Evolutionary conservation across 2,113 vertebrate genomes (phyloP).

Genomic region (Pachyramphus minor): DNA sequence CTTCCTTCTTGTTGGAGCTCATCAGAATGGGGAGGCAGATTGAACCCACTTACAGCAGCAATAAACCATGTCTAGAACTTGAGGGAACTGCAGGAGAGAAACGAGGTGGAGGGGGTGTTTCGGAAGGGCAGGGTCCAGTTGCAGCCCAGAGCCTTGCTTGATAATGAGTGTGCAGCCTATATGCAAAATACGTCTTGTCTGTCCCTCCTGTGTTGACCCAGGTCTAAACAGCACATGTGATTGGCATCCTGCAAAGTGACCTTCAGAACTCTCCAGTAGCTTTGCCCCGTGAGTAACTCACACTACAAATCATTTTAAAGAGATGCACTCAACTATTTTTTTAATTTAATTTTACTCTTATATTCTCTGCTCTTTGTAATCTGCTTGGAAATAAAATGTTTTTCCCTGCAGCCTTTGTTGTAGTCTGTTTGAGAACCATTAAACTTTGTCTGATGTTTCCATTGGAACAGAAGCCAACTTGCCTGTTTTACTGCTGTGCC

Average conservation of each 20-base stretch:
- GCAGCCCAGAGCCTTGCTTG: constrained; percentile 58
- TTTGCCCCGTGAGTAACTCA: constrained; percentile 66
- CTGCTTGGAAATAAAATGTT: constrained; percentile 71
- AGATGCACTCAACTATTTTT: constrained; percentile 71
- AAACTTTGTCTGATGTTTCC: constrained; percentile 19
- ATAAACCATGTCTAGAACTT: constrained; percentile 16
- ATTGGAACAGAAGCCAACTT: neutral
- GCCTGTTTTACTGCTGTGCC: neutral
- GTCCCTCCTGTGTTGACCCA: constrained; percentile 53
- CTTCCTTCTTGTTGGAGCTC: neutral
- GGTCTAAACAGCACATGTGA: constrained; percentile 64
- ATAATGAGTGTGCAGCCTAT: constrained; percentile 62
- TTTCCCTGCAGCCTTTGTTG: constrained; percentile 67
- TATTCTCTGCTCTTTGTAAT: constrained; percentile 71
- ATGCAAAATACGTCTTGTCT: constrained; percentile 63
- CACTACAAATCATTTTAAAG: constrained; percentile 69
- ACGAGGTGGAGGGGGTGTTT: neutral
- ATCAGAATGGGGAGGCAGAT: neutral
- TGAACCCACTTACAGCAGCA: constrained; percentile 32
- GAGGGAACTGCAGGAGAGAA: constrained; percentile 24
- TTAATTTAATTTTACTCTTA: constrained; percentile 72
- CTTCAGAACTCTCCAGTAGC: constrained; percentile 68
- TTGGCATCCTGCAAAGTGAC: constrained; percentile 70
- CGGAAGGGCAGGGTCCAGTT: constrained; percentile 33
- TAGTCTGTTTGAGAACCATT: constrained; percentile 58